A percentile compares a stretch with the other conserved stretches of the same genome.
Conservation (phyloP, 2,888 invertebrate genomes). For the Venustoraphidia nigricollis region DNA sequence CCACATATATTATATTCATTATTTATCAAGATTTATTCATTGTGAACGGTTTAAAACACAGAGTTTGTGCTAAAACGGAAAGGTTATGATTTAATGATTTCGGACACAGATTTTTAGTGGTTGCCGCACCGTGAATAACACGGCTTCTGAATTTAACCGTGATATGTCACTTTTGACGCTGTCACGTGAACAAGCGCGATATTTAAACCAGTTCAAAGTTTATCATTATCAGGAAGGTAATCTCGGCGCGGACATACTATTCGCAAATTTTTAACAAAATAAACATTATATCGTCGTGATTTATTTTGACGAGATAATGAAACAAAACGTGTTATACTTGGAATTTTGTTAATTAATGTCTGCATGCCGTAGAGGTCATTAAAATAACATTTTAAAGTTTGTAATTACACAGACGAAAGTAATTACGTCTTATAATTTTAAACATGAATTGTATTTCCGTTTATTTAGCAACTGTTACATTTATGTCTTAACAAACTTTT, state of each 20-base stretch:
- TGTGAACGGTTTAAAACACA: not conserved
- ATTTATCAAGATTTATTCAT: slow-evolving; percentile 6
- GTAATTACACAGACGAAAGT: no score
- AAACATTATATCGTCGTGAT: not conserved
- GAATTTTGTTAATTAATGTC: no score
- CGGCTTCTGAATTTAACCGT: slow-evolving; percentile 5
- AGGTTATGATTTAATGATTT: slow-evolving; percentile 6
- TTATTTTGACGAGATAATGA: not conserved
- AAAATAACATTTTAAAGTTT: no score
- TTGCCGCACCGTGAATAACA: slow-evolving; percentile 7
- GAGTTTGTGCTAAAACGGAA: slow-evolving; percentile 3
- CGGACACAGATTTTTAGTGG: slow-evolving; percentile 5
- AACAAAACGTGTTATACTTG: no score
- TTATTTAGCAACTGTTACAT: no score
- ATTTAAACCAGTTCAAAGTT: not conserved
- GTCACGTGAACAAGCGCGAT: not conserved
- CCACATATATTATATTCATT: slow-evolving; percentile 1
- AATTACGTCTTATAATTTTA: no score
- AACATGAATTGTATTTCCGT: no score
- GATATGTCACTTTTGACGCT: not conserved
- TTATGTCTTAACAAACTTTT: no score
- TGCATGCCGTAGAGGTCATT: no score
- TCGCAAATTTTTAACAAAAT: not conserved
- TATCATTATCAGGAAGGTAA: not conserved
- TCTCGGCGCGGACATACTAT: not conserved